Conservation (phyloP, 2,888 invertebrate genomes). For the Hypena proboscidalis region DNA sequence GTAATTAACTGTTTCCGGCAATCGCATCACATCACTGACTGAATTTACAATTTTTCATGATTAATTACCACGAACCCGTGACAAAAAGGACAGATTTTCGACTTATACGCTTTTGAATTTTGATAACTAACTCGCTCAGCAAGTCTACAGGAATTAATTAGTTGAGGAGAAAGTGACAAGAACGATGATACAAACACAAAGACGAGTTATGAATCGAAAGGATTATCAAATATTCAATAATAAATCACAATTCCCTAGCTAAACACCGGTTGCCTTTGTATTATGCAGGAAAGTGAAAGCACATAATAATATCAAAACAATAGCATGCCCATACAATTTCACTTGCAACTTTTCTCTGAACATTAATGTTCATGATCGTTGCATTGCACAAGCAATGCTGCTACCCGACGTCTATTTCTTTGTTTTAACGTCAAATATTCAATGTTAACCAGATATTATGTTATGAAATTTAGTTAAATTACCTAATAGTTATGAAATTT, state of each 20-base stretch:
- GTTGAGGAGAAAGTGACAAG: slow-evolving; percentile 19
- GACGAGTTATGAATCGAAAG: slow-evolving; percentile 7
- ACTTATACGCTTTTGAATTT: background rate
- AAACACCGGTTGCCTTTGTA: slow-evolving; percentile 30
- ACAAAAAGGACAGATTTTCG: background rate
- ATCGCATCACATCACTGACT: slow-evolving; percentile 47
- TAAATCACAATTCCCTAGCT: slow-evolving; percentile 41
- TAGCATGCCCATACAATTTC: slow-evolving; percentile 48
- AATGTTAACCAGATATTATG: slow-evolving; percentile 6
- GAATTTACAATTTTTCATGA: slow-evolving; percentile 37
- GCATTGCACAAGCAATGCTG: slow-evolving; percentile 38
- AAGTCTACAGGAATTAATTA: background rate
- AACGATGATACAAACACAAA: slow-evolving; percentile 5
- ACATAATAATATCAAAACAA: slow-evolving; percentile 53
- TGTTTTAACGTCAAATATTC: slow-evolving; percentile 23
- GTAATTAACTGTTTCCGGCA: slow-evolving; percentile 57
- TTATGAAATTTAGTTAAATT: slow-evolving; percentile 5
- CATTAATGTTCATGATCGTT: slow-evolving; percentile 41
- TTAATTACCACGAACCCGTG: slow-evolving; percentile 11
- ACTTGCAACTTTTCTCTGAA: slow-evolving; percentile 44
- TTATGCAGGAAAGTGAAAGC: slow-evolving; percentile 51
- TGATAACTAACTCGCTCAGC: background rate
- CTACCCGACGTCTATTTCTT: slow-evolving; percentile 34
- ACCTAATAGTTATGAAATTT: too few species aligned
- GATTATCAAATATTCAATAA: slow-evolving; percentile 42